Evolutionary conservation across 1,140 invertebrate genomes (phyloP), one percentile per base, ranked within the genome.

Genomic region (Antheraea mylitta): DNA sequence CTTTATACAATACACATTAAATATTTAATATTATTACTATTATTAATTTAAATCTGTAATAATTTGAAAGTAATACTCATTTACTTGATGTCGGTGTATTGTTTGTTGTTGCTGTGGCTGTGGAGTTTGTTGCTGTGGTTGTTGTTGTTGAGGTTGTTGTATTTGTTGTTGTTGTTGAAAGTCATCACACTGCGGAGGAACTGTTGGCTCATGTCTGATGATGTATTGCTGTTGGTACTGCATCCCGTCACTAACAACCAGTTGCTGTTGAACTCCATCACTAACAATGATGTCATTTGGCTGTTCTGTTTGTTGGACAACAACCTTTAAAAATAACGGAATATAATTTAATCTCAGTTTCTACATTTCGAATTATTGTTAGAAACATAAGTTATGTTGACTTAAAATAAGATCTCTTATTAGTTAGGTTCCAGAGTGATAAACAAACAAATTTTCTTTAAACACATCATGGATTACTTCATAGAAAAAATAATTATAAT

Each of bases 181-280:
- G 16, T 87, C 87, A 68, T 82, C 72, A 53, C 45, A 53, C 53
- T 77, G 77, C n/a, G 80, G 75, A 8, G 78, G 81, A 62, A 72
- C 81, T 38, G 76, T 38, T 16, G 87, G 83, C 18, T 92, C 90
- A 86, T 91, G 88, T 11, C 86, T 82, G 67, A 89, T 92, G 53
- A 87, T 91, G 69, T 92, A 92, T 64, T 91, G 89, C 59, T 89
- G 89, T 61, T 89, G 91, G 69, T 91, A 91, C 68, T 85, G 89
- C 63, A 91, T 81, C 5, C 86, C 88, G 83, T 91, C 89, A 62
- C 88, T 85, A 60, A 91, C 88, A 71, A 92, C 85, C 69, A 92
- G 71, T 68, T 91, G 88, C 19, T 82, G 82, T 70, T 87, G 89
- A 10, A 89, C 87, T 71, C 77, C 78, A 72, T 91, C 88, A 81